phyloP scores from a whole-genome alignment of 2,113 vertebrate species.

The Rhadina sibilatrix region DNA sequence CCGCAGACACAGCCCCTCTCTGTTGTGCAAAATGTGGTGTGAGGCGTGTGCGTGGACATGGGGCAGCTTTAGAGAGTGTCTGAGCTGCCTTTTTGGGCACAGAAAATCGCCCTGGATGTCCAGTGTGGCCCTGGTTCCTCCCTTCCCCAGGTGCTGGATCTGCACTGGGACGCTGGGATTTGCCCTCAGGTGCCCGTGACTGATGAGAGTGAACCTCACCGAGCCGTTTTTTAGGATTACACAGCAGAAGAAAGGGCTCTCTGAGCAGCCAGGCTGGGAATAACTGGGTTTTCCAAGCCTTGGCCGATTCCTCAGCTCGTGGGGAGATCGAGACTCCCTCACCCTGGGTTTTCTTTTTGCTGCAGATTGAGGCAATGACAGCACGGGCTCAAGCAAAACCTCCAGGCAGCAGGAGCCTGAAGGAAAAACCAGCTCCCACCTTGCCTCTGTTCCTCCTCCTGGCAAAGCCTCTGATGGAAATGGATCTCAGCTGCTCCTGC shows the following conservation, averaged over 20 bases:
- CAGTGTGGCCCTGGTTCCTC: fast-evolving
- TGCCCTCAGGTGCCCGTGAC: background rate
- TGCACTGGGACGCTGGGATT: background rate
- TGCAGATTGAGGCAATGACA: background rate
- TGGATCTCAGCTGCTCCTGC: conserved; percentile 53
- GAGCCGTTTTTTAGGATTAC: background rate
- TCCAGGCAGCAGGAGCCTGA: background rate
- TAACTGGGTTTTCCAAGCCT: background rate
- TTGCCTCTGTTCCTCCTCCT: background rate
- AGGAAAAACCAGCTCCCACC: conserved; percentile 30
- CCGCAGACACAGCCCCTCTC: background rate
- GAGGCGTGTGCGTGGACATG: fast-evolving
- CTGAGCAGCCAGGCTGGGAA: background rate
- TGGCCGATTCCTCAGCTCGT: fast-evolving
- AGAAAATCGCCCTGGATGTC: fast-evolving
- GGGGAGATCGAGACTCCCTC: background rate
- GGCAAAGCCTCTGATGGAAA: conserved; percentile 46
- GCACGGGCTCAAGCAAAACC: background rate
- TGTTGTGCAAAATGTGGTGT: background rate
- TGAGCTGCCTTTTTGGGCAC: background rate
- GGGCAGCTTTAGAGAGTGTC: background rate
- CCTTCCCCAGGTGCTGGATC: background rate
- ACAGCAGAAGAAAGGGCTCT: background rate
- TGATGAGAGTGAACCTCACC: fast-evolving
- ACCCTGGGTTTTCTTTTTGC: background rate